Evolutionary conservation across 2,888 invertebrate genomes (phyloP).

Genomic region (Leptinotarsa juncta): DNA sequence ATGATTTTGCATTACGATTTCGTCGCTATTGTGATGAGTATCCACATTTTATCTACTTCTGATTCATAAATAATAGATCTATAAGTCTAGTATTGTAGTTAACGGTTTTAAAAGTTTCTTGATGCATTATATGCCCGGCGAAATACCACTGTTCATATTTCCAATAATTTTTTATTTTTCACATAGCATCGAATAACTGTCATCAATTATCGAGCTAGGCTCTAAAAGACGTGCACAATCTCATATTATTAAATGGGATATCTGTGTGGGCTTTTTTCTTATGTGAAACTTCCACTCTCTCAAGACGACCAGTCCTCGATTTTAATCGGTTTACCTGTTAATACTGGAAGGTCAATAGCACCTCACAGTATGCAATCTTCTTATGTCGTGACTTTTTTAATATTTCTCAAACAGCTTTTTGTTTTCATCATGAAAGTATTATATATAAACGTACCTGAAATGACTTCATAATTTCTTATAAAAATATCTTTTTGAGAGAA

Average conservation of each 20-base stretch:
- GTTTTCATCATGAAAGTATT: conserved; percentile 44
- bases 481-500: background rate
- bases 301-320: conserved; percentile 47
- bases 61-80: too few relatives aligned
- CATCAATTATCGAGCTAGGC: background rate
- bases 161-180: too few relatives aligned
- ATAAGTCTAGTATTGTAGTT: too few relatives aligned
- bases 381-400: conserved; percentile 57
- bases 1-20: too few relatives aligned
- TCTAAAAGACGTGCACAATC: background rate
- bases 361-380: conserved; percentile 58
- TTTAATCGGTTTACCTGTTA: conserved; percentile 65
- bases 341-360: conserved; percentile 64
- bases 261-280: conserved; percentile 22
- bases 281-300: conserved; percentile 22
- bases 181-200: background rate
- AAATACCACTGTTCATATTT: too few relatives aligned
- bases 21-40: too few relatives aligned
- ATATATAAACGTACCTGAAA: conserved; percentile 22
- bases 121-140: too few relatives aligned
- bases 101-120: too few relatives aligned
- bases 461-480: background rate
- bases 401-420: conserved; percentile 46
- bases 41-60: too few relatives aligned
- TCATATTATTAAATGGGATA: conserved; percentile 9